These are phyloP conservation scores for Fukomys damarensis DNA, from an alignment of 2,113 vertebrate species.

Conservation along the genomic window DNA sequence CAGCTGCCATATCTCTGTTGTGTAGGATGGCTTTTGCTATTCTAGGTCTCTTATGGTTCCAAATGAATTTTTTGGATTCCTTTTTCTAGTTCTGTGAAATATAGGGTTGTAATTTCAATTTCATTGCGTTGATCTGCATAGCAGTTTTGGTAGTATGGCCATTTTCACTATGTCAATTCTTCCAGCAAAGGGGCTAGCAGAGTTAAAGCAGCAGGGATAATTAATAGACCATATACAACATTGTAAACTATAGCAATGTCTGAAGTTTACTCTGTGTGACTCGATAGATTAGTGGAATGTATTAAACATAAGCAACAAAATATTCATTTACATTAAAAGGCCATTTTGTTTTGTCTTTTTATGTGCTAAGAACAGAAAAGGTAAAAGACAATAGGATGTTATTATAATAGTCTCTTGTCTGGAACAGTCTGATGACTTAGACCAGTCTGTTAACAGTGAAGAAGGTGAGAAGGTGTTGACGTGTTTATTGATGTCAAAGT, in stretches of 20 bases:
- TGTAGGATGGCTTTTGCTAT: too few relatives aligned
- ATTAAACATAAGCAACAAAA: neutral
- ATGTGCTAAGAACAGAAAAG: neutral
- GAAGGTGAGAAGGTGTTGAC: neutral
- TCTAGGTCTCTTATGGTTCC: too few relatives aligned
- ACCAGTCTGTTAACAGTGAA: neutral
- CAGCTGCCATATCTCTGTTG: too few relatives aligned
- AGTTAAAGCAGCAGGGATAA: neutral
- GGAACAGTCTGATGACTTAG: neutral
- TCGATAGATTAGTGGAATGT: neutral
- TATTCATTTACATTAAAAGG: neutral
- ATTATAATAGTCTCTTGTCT: neutral
- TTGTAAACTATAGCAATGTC: neutral
- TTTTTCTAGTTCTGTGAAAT: too few relatives aligned
- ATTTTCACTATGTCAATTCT: too few relatives aligned
- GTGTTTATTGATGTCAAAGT: neutral
- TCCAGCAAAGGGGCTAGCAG: neutral
- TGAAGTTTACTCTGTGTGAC: neutral
- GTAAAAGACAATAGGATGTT: neutral
- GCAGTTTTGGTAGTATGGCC: too few relatives aligned
- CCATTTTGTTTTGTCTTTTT: neutral
- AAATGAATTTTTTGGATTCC: too few relatives aligned
- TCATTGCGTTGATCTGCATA: too few relatives aligned
- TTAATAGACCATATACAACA: neutral
- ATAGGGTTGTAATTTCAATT: too few relatives aligned